phyloP scores from a whole-genome alignment of 2,888 invertebrate genomes.

The Teleogryllus oceanicus region DNA sequence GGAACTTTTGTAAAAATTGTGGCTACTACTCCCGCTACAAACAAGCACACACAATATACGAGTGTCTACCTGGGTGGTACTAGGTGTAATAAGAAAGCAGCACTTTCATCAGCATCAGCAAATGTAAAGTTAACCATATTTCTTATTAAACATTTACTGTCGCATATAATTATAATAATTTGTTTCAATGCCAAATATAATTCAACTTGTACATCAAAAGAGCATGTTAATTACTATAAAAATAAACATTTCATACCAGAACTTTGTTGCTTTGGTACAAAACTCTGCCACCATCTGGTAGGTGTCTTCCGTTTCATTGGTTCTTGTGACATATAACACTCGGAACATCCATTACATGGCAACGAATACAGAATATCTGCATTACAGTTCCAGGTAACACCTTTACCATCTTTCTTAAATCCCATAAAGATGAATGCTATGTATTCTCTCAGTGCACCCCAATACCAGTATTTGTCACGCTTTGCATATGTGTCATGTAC shows the following conservation, averaged over 20 bases:
- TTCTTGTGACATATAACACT: conserved; percentile 56
- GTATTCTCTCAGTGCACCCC: conserved; percentile 72
- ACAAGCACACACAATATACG: too few species aligned
- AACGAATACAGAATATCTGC: conserved; percentile 71
- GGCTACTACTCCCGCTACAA: too few species aligned
- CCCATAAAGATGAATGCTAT: conserved; percentile 74
- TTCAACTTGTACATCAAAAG: conserved; percentile 6
- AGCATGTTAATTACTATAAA: neutral
- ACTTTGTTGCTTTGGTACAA: conserved; percentile 44
- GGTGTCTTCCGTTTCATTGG: conserved; percentile 44
- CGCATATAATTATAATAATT: too few species aligned
- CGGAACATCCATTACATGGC: conserved; percentile 78
- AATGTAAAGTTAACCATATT: too few species aligned
- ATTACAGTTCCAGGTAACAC: conserved; percentile 65
- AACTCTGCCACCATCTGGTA: conserved; percentile 51
- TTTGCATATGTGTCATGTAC: conserved; percentile 72
- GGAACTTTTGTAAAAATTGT: too few species aligned
- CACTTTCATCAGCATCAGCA: too few species aligned
- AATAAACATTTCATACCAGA: conserved; percentile 8
- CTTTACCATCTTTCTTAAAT: conserved; percentile 51
- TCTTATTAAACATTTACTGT: too few species aligned
- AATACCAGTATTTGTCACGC: conserved; percentile 85
- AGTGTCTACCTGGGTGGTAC: too few species aligned
- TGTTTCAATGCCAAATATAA: too few species aligned
- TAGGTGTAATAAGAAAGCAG: too few species aligned